Conservation (phyloP, 2,797 vertebrate species). For the Chelon labrosus region DNA sequence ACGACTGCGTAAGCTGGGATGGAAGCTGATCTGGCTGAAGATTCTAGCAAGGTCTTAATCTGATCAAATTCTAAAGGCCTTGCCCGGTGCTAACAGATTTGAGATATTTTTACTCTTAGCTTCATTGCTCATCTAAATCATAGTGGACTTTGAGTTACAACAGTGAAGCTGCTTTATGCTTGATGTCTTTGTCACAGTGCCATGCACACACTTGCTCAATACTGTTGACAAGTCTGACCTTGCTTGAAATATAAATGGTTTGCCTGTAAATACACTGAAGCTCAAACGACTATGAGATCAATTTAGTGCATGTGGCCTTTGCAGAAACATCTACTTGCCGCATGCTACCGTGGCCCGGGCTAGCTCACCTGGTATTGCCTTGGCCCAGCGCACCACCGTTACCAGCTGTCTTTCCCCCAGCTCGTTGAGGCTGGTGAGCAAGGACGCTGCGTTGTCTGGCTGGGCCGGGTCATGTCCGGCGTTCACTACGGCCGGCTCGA, state of each 20-base stretch:
- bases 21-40: background rate
- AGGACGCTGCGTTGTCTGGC: constrained; percentile 89
- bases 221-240: constrained; percentile 1
- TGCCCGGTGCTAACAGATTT: background rate
- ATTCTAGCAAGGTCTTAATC: background rate
- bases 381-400: constrained; percentile 95
- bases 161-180: background rate
- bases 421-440: constrained; percentile 94
- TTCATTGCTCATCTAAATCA: background rate
- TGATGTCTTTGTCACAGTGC: background rate
- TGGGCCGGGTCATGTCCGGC: constrained; percentile 90
- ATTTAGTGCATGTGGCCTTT: background rate
- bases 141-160: background rate
- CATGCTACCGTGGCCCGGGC: background rate
- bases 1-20: background rate
- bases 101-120: background rate
- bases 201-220: background rate
- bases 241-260: background rate
- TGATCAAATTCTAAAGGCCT: background rate
- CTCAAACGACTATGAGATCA: background rate
- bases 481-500: constrained; percentile 89
- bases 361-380: constrained; percentile 91
- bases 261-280: background rate
- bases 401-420: constrained; percentile 95
- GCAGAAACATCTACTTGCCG: background rate